Evolutionary conservation across 2,113 vertebrate species (phyloP).

Genomic region (Menura novaehollandiae): DNA sequence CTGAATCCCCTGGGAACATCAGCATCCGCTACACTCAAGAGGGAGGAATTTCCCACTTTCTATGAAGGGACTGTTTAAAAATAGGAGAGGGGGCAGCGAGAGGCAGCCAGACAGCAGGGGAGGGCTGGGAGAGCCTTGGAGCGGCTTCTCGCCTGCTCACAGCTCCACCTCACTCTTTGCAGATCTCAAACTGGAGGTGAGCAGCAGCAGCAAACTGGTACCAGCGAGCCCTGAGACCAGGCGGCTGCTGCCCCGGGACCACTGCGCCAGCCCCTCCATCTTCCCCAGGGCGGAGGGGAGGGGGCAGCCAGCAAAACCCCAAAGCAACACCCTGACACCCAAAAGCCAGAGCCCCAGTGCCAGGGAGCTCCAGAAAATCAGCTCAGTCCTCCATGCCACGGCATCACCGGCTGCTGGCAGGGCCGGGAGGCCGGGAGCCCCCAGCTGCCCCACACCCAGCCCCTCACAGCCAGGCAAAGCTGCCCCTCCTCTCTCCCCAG

Average conservation of each 20-base stretch:
- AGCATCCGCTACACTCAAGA: background rate
- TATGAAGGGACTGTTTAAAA: background rate
- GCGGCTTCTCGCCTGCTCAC: background rate
- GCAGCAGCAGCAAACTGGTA: background rate
- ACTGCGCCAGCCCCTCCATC: background rate
- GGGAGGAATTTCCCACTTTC: conserved; percentile 33
- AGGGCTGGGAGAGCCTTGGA: background rate
- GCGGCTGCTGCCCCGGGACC: background rate
- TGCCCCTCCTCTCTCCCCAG: background rate
- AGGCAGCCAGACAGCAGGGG: background rate
- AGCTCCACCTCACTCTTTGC: background rate
- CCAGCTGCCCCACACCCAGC: accelerated
- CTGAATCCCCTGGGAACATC: background rate
- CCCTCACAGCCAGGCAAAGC: background rate
- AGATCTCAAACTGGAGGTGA: conserved; percentile 50
- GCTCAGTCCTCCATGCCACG: background rate
- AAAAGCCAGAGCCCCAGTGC: background rate
- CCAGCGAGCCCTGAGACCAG: background rate
- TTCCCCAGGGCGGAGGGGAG: background rate
- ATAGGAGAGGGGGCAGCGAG: background rate
- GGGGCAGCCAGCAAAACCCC: background rate
- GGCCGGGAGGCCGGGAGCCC: background rate
- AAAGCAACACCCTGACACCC: accelerated
- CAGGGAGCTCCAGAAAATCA: conserved; percentile 38
- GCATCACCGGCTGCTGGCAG: accelerated